phyloP scores from a whole-genome alignment of 2,888 invertebrate genomes.

The Trilocha varians region DNA sequence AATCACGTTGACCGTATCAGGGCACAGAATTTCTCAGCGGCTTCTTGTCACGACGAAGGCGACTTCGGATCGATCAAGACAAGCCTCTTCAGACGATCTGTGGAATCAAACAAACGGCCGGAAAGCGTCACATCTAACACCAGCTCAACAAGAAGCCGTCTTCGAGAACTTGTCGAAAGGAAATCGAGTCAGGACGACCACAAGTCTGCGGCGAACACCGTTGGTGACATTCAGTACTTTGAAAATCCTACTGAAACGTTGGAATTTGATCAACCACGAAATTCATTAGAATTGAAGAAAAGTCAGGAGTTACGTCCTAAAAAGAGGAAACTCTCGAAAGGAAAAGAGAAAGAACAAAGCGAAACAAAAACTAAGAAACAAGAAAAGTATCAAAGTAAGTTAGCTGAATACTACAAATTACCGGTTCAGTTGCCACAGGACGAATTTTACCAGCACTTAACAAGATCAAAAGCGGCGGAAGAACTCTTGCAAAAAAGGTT shows the following conservation, averaged over 20 bases:
- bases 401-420: constrained; percentile 64
- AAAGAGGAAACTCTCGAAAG: constrained; percentile 55
- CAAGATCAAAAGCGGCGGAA: constrained; percentile 60
- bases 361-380: constrained; percentile 59
- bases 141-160: constrained; percentile 70
- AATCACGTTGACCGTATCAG: constrained; percentile 74
- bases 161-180: constrained; percentile 68
- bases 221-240: constrained; percentile 66
- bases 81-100: constrained; percentile 64
- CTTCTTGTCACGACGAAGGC: constrained; percentile 69
- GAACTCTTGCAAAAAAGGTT: constrained; percentile 59
- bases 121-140: constrained; percentile 65
- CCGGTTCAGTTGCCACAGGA: constrained; percentile 64
- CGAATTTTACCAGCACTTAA: constrained; percentile 66
- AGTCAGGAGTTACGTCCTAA: constrained; percentile 60
- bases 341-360: constrained; percentile 47
- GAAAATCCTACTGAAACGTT: constrained; percentile 67
- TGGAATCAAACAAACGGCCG: constrained; percentile 59
- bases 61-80: constrained; percentile 69
- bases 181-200: constrained; percentile 69
- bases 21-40: constrained; percentile 70
- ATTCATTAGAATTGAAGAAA: constrained; percentile 56
- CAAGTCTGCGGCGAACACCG: constrained; percentile 61
- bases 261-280: constrained; percentile 59
- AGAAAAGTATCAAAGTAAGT: constrained; percentile 64